Evolutionary conservation across 2,888 invertebrate genomes (phyloP), one percentile per base, ranked within the genome.

Genomic region (Cantharis rustica): DNA sequence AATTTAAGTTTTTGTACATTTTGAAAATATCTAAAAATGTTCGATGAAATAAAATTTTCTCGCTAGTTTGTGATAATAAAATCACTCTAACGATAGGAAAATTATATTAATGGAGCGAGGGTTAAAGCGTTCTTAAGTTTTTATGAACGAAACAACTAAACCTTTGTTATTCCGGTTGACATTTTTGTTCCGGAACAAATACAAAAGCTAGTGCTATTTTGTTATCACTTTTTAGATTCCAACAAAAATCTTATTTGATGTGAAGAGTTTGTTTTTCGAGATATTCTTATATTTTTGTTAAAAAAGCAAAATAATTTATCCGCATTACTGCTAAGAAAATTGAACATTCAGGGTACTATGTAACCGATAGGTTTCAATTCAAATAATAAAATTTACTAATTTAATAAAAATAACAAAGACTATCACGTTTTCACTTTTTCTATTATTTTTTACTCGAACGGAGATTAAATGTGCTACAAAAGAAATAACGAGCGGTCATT

Each of bases 101-200:
- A 72, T 72, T 72, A 61, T 47, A 66, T 47, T 47, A 15, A 17
- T 31, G 47, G 11, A 71, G 64, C 27, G 17, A 66, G 72, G 66
- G 72, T 72, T 72, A 66, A 72, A 71, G 64, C 61, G 72, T 72
- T 72, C 47, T 66, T 72, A 66, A 20, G 64, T 23, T 47, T 66
- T 31, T 68, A 66, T 72, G 61, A 64, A 20, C 66, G 66, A 47
- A 72, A 72, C 64, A 66, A 31, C 16, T 63, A 31, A 64, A 31
- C 31, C 66, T 72, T 64, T 66, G 64, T 72, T 31, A 66, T 72
- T 68, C 72, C 72, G 72, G 72, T 66, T 72, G 72, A 72, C 72
- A 72, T 72, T 72, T 69, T 72, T 47, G 72, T 72, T 72, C 66
- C 72, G 72, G 72, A 72, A 31, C 66, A 72, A 72, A 72, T 66